Conservation (phyloP, 2,113 vertebrate species). For the Cardinalis cardinalis region DNA sequence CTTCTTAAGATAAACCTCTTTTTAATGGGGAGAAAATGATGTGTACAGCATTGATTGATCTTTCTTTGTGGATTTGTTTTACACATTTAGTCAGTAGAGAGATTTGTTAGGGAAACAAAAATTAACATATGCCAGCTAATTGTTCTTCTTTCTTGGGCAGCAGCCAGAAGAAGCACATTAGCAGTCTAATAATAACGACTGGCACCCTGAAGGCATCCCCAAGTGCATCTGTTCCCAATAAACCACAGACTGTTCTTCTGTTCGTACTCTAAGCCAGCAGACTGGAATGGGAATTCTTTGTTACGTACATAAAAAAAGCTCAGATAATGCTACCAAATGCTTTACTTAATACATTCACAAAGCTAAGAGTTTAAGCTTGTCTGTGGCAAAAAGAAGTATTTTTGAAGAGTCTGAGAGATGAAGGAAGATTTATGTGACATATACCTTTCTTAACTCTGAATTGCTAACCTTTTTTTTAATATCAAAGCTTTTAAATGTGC, state of each 20-base stretch:
- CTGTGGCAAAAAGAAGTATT: conserved; percentile 41
- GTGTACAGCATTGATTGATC: conserved; percentile 86
- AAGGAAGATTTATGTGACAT: conserved; percentile 21
- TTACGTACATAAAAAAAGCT: conserved; percentile 81
- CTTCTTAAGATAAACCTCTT: conserved; percentile 81
- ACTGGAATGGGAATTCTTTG: conserved; percentile 82
- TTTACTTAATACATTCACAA: conserved; percentile 73
- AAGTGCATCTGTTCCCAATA: conserved; percentile 87
- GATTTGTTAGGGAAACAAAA: conserved; percentile 91
- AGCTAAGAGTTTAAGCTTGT: conserved; percentile 71
- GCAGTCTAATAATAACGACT: conserved; percentile 86
- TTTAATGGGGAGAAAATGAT: conserved; percentile 83
- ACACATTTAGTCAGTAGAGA: conserved; percentile 87
- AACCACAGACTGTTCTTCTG: conserved; percentile 86
- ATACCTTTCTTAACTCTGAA: not conserved
- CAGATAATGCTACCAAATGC: conserved; percentile 80
- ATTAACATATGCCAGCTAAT: conserved; percentile 92
- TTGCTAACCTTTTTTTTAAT: conserved; percentile 13
- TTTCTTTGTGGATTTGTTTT: conserved; percentile 90
- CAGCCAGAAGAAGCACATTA: conserved; percentile 85
- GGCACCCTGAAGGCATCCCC: conserved; percentile 85
- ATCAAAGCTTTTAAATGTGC: not conserved
- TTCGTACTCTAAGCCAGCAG: conserved; percentile 78
- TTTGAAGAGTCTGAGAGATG: conserved; percentile 49
- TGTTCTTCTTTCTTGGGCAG: conserved; percentile 88